A percentile compares a stretch with the other conserved stretches of the same genome.
phyloP scores from a whole-genome alignment of 2,797 vertebrate genomes.

The Bothrops alternatus region DNA sequence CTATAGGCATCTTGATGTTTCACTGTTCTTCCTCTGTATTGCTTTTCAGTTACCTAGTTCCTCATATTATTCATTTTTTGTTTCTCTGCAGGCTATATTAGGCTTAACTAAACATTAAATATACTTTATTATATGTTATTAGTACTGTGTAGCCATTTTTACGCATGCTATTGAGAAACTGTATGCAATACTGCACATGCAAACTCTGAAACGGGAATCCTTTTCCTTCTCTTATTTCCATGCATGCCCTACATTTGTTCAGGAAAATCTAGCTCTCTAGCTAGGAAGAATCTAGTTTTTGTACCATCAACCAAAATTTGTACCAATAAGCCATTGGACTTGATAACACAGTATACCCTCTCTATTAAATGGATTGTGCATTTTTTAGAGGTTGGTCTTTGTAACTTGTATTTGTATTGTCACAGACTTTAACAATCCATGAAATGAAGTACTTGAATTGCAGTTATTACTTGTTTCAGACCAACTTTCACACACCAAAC shows the following conservation, averaged over 20 bases:
- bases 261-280: not conserved
- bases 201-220: not conserved
- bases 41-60: conserved; percentile 22
- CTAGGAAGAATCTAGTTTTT: not conserved
- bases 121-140: not conserved
- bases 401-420: conserved; percentile 24
- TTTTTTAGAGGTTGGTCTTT: conserved; percentile 33
- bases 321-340: not conserved
- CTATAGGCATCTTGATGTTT: conserved; percentile 43
- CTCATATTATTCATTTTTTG: conserved; percentile 37
- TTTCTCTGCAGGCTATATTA: conserved; percentile 46
- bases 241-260: not conserved
- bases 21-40: conserved; percentile 19
- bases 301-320: not conserved
- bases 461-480: not conserved
- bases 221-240: not conserved
- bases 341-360: not conserved
- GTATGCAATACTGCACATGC: not conserved
- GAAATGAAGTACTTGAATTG: not conserved
- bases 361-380: conserved; percentile 30
- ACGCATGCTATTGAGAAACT: not conserved
- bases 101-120: not conserved
- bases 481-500: not conserved
- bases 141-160: not conserved
- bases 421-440: conserved; percentile 29